Percentiles rank a stretch among this genome's conserved stretches.
Conservation (phyloP, 1,140 invertebrate genomes). For the Drosophila funebris region DNA sequence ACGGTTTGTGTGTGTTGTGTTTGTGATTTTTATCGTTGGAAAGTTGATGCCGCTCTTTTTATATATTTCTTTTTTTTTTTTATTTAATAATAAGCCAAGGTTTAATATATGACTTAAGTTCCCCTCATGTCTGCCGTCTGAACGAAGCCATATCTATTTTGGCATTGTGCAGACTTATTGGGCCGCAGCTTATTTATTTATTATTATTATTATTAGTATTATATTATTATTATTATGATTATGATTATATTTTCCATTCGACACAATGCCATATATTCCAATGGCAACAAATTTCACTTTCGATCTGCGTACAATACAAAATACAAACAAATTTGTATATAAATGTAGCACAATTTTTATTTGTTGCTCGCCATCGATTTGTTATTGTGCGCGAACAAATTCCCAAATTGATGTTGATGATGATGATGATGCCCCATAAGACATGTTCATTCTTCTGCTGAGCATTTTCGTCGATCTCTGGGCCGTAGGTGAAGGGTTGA, state of each 20-base stretch:
- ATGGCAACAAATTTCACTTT: constrained; percentile 62
- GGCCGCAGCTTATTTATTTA: constrained; percentile 63
- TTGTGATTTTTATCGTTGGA: constrained; percentile 40
- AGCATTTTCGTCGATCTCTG: background rate
- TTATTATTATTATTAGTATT: constrained; percentile 46
- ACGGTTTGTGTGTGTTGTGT: background rate
- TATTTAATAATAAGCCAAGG: constrained; percentile 22
- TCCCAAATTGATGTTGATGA: constrained; percentile 53
- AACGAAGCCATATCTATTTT: constrained; percentile 2
- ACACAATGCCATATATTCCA: constrained; percentile 33
- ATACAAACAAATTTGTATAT: constrained; percentile 56
- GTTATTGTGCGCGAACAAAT: constrained; percentile 32
- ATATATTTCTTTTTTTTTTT: background rate
- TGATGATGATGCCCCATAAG: constrained; percentile 40
- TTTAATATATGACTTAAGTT: constrained; percentile 4
- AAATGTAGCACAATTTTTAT: constrained; percentile 61
- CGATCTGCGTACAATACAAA: constrained; percentile 39
- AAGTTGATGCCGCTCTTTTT: constrained; percentile 21
- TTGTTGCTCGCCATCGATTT: constrained; percentile 62
- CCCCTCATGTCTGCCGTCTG: background rate
- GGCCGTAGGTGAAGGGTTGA: constrained; percentile 56
- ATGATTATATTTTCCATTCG: constrained; percentile 18
- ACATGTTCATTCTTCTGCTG: constrained; percentile 23
- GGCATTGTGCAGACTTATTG: constrained; percentile 67
- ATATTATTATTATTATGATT: constrained; percentile 55